Conservation (phyloP, 2,888 invertebrate genomes). For the Caenorhabditis becei region DNA sequence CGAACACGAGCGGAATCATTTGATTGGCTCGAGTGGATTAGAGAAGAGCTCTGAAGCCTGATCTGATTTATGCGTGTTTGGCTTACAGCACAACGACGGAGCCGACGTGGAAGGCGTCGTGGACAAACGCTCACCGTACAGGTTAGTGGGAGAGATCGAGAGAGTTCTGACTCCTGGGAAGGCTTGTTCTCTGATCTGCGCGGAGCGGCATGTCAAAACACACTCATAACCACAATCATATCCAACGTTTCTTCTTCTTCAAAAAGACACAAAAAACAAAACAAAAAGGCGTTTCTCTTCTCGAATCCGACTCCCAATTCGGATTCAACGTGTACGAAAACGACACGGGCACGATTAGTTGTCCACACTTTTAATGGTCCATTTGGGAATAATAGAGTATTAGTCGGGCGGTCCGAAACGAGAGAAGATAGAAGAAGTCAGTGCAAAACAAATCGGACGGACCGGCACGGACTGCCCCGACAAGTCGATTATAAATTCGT, state of each 20-base stretch:
- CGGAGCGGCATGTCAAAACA: conserved; percentile 17
- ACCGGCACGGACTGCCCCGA: neutral
- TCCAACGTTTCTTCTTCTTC: neutral
- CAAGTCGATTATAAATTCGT: conserved; percentile 30
- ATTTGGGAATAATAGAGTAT: conserved; percentile 12
- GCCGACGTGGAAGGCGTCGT: conserved; percentile 46
- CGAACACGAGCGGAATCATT: conserved; percentile 45
- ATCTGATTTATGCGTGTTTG: conserved; percentile 1
- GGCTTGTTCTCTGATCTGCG: no score
- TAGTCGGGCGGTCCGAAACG: no score
- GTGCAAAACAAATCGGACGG: neutral
- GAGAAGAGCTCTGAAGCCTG: neutral
- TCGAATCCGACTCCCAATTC: no score
- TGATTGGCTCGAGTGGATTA: conserved; percentile 41
- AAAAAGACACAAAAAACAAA: conserved; percentile 5
- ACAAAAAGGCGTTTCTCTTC: no score
- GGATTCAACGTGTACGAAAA: no score
- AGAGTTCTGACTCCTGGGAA: neutral
- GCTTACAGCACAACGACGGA: conserved; percentile 38
- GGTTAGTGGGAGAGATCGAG: conserved; percentile 37
- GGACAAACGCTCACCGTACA: conserved; percentile 61
- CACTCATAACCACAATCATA: neutral
- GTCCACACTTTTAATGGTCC: conserved; percentile 25
- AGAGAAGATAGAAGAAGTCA: conserved; percentile 5
- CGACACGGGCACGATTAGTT: no score